These are phyloP conservation scores for Leptopilina boulardi DNA, from an alignment of 1,140 invertebrate genomes.

Conservation along the genomic window DNA sequence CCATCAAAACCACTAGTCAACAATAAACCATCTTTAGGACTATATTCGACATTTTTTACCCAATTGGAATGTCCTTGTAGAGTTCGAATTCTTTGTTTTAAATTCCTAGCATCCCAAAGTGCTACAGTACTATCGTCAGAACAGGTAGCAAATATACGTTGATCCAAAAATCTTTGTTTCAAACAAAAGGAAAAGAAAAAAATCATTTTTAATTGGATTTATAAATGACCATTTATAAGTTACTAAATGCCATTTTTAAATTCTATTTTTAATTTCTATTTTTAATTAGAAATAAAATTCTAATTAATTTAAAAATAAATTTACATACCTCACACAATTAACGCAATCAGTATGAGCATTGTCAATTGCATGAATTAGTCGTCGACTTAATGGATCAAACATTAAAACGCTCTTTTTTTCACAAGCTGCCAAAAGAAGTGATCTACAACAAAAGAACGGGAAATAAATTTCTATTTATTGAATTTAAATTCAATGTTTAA, in stretches of 20 bases:
- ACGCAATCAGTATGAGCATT: slow-evolving; percentile 94
- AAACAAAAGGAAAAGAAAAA: slow-evolving; percentile 38
- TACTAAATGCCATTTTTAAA: too few relatives aligned
- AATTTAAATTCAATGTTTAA: neutral
- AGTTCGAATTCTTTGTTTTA: slow-evolving; percentile 85
- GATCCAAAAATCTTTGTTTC: slow-evolving; percentile 92
- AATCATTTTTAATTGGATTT: neutral
- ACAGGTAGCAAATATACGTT: slow-evolving; percentile 92
- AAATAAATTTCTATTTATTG: neutral
- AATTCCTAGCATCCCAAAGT: slow-evolving; percentile 92
- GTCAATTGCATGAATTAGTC: slow-evolving; percentile 84
- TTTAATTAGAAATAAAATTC: slow-evolving; percentile 34
- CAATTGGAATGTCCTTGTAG: slow-evolving; percentile 94
- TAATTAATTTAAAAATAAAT: slow-evolving; percentile 37
- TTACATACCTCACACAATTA: slow-evolving; percentile 90
- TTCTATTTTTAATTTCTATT: neutral
- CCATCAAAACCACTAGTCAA: slow-evolving; percentile 96
- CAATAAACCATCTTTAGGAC: slow-evolving; percentile 88
- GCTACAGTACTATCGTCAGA: slow-evolving; percentile 95
- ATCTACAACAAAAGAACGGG: slow-evolving; percentile 76
- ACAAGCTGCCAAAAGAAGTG: slow-evolving; percentile 90
- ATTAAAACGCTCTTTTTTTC: slow-evolving; percentile 92
- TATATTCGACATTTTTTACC: slow-evolving; percentile 98
- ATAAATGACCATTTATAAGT: too few relatives aligned
- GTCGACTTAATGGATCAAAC: slow-evolving; percentile 90